Conservation (phyloP, 2,888 invertebrate genomes). For the Oscheius sp. region DNA sequence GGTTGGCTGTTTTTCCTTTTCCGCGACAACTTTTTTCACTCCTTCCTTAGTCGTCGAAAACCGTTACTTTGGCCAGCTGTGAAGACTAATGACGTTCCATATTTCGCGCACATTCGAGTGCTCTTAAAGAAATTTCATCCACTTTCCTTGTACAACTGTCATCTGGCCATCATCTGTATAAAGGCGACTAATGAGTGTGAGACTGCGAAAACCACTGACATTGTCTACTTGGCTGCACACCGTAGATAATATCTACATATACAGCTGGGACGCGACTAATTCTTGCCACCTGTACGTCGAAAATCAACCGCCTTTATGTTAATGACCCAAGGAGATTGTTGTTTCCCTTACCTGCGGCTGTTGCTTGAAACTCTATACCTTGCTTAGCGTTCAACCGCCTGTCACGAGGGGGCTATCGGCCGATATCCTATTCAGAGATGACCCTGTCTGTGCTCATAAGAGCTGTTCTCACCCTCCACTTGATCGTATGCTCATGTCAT, state of each 20-base stretch:
- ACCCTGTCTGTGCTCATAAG: constrained; percentile 10
- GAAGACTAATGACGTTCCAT: background rate
- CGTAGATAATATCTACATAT: constrained; percentile 27
- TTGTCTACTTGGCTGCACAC: constrained; percentile 24
- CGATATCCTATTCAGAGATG: constrained; percentile 17
- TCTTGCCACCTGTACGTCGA: constrained; percentile 11
- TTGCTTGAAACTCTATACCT: constrained; percentile 22
- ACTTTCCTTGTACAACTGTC: constrained; percentile 2
- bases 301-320: background rate
- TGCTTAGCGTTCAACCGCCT: constrained; percentile 11
- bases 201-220: constrained; percentile 9
- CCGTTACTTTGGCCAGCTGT: too few relatives aligned
- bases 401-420: constrained; percentile 9
- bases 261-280: constrained; percentile 12
- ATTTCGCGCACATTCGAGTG: constrained; percentile 20
- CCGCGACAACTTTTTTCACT: too few relatives aligned
- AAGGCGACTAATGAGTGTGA: constrained; percentile 14
- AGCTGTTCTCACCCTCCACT: constrained; percentile 25
- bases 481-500: constrained; percentile 30
- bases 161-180: constrained; percentile 14
- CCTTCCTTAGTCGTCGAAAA: too few relatives aligned
- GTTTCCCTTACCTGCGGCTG: constrained; percentile 25
- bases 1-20: too few relatives aligned
- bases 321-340: constrained; percentile 10
- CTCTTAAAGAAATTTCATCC: constrained; percentile 11